Evolutionary conservation across 2,888 invertebrate genomes (phyloP).

Genomic region (Ornithoptera alexandrae): DNA sequence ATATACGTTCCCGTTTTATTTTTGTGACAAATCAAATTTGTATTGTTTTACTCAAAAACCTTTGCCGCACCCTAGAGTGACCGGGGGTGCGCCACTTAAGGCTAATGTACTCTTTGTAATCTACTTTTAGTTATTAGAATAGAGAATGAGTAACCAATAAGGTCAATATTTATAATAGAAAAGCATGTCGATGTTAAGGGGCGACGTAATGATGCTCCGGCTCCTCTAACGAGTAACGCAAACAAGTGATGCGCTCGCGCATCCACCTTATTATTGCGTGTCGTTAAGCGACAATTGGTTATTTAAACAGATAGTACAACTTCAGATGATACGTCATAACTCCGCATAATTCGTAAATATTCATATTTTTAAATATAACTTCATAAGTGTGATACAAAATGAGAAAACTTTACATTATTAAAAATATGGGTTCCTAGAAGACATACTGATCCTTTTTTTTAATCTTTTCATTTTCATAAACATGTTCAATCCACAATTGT

Average conservation of each 20-base stretch:
- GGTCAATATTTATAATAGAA: neutral
- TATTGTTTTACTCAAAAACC: too few species aligned
- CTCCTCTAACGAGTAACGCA: slow-evolving; percentile 54
- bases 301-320: slow-evolving; percentile 41
- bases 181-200: neutral
- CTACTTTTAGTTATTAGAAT: neutral
- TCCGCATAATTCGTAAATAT: slow-evolving; percentile 5
- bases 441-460: too few species aligned
- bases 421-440: too few species aligned
- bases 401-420: neutral
- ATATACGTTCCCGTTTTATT: too few species aligned
- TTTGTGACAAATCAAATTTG: too few species aligned
- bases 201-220: slow-evolving; percentile 11
- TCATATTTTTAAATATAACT: neutral
- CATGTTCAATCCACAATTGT: too few species aligned
- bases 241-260: slow-evolving; percentile 53
- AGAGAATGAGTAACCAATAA: neutral
- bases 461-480: too few species aligned
- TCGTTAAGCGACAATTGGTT: slow-evolving; percentile 70
- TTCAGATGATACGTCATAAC: slow-evolving; percentile 26
- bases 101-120: too few species aligned
- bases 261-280: slow-evolving; percentile 65
- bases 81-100: too few species aligned
- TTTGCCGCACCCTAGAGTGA: too few species aligned
- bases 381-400: neutral